Percentiles rank a stretch among this genome's conserved stretches.
Evolutionary conservation across 2,797 vertebrate genomes (phyloP).

Genomic region (Tauraco hartlaubi): DNA sequence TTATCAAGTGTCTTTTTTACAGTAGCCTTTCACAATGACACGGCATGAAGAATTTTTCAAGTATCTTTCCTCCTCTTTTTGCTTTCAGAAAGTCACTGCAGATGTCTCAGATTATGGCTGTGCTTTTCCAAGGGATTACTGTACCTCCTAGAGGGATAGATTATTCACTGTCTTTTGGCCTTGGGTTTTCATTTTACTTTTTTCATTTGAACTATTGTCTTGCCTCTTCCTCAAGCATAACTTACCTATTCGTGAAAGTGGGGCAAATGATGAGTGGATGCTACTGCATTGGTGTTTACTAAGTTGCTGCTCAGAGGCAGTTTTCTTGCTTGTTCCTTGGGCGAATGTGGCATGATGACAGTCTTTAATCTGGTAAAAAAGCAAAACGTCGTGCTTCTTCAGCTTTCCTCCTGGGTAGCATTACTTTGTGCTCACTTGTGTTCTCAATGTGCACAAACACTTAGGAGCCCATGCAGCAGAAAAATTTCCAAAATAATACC

Average conservation of each 20-base stretch:
- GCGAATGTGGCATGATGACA: background rate
- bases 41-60: background rate
- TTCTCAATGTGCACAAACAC: background rate
- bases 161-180: background rate
- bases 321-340: background rate
- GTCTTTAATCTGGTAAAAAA: background rate
- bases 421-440: background rate
- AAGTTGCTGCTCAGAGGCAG: background rate
- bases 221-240: background rate
- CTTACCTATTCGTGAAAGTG: background rate
- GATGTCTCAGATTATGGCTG: background rate
- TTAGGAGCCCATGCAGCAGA: background rate
- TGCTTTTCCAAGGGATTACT: background rate
- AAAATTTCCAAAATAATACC: background rate
- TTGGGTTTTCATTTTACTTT: background rate
- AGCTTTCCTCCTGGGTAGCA: background rate
- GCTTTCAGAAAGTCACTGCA: background rate
- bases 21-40: rapidly evolving
- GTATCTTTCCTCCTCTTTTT: background rate
- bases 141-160: background rate
- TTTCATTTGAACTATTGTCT: background rate
- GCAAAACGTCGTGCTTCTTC: background rate
- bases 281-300: background rate
- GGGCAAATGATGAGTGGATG: background rate
- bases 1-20: background rate